Evolutionary conservation across 1,140 invertebrate genomes (phyloP), one percentile per base, ranked within the genome.

Genomic region (Papilio dardanus): DNA sequence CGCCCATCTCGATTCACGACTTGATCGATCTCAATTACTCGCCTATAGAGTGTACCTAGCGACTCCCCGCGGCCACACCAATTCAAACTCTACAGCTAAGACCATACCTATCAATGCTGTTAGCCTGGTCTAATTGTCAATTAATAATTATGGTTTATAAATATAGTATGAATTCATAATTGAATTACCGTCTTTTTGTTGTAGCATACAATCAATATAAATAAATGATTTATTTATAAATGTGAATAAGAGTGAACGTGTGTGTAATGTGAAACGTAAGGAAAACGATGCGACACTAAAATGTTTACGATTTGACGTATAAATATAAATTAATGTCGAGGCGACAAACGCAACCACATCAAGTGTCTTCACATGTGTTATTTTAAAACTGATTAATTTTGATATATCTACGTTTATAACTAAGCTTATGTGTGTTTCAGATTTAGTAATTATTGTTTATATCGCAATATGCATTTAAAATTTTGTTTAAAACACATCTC

Each of bases 1-100:
- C 92, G 92, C 91, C 92, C 88, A 83, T 74, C 82, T 85, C 88
- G 88, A 91, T 91, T 86, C 88, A 81, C 78, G 84, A 79, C 83
- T 86, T 89, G 84, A 93, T 93, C 89, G 91, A 93, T 93, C 89
- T 84, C 84, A 88, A 92, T 91, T 91, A 88, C 79, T 79, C 79
- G 82, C 76, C 80, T 83, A 84, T 81, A 78, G 73, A 76, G 81
- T 84, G 79, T 82, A 86, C 77, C 71, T 30, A 76, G 50, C 78
- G 35, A 14, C 68, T 28, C 19, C 28, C 35, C 24, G 37, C 68
- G 40, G n/a, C n/a, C 68, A 31, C 21, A 21, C 10, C 21, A 71
- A 71, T 71, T 28, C 40, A 42, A 50, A 46, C 68, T 42, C 35
- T 73, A 73, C 28, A 12, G 16, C 42, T 5, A 10, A 33, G 42